These are phyloP conservation scores for Leptura quadrifasciata DNA, from an alignment of 2,888 invertebrate species.

Conservation along the genomic window DNA sequence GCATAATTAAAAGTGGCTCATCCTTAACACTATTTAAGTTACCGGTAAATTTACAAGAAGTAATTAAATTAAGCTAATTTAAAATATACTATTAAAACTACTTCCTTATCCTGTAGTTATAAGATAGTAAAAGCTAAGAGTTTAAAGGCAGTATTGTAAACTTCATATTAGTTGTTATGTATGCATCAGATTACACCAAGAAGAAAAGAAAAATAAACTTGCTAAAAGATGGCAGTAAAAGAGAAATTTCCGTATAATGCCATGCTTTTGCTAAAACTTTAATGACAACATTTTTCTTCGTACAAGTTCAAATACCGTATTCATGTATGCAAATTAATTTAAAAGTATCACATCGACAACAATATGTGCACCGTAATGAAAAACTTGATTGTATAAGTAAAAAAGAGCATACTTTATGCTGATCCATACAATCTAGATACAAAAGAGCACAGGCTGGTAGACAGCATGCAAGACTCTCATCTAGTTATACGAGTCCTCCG, in stretches of 20 bases:
- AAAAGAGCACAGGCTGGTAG: slow-evolving; percentile 5
- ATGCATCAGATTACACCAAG: too few relatives aligned
- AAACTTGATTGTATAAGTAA: slow-evolving; percentile 23
- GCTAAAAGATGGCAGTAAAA: not conserved
- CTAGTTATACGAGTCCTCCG: slow-evolving; percentile 40
- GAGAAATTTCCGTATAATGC: not conserved
- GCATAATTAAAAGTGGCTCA: too few relatives aligned
- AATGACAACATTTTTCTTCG: not conserved
- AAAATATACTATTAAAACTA: too few relatives aligned
- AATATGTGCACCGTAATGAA: slow-evolving; percentile 28
- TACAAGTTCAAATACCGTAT: slow-evolving; percentile 12
- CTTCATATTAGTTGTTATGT: too few relatives aligned
- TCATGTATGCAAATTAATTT: slow-evolving; percentile 29
- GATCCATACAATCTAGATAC: slow-evolving; percentile 31
- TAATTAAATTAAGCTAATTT: too few relatives aligned
- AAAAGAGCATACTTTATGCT: slow-evolving; percentile 15
- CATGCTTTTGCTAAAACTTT: not conserved
- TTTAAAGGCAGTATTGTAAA: too few relatives aligned
- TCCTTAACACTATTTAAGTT: too few relatives aligned
- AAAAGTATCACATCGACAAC: not conserved
- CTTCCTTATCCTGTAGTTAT: too few relatives aligned
- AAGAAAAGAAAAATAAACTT: not conserved
- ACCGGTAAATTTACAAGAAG: too few relatives aligned
- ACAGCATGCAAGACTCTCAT: slow-evolving; percentile 39
- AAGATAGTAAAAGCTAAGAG: too few relatives aligned